phyloP scores from a whole-genome alignment of 2,888 invertebrate species.

The Pocota personata region DNA sequence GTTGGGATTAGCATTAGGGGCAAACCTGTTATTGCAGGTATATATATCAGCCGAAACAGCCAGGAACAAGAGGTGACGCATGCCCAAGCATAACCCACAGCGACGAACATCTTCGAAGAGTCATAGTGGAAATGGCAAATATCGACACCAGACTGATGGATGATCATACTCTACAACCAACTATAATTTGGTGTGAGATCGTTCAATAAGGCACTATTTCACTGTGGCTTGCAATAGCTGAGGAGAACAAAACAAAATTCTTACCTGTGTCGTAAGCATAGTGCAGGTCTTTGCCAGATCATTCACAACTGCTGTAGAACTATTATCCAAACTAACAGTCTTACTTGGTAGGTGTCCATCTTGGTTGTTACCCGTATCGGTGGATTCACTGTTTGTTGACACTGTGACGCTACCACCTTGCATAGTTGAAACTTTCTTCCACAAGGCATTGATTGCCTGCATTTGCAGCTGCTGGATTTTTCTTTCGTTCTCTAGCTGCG shows the following conservation, averaged over 20 bases:
- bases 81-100: no score
- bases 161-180: no score
- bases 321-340: slow-evolving; percentile 82
- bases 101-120: no score
- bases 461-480: slow-evolving; percentile 94
- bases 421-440: slow-evolving; percentile 92
- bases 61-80: no score
- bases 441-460: slow-evolving; percentile 94
- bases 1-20: no score
- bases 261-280: slow-evolving; percentile 89
- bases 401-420: slow-evolving; percentile 78
- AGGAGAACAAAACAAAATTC: not conserved
- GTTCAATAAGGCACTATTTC: no score
- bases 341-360: slow-evolving; percentile 63
- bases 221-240: not conserved
- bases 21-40: no score
- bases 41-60: no score
- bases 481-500: slow-evolving; percentile 92
- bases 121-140: no score
- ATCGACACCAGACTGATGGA: no score
- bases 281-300: slow-evolving; percentile 91
- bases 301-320: slow-evolving; percentile 86
- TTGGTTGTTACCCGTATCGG: slow-evolving; percentile 77
- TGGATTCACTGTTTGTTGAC: slow-evolving; percentile 49
- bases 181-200: no score